Conservation (phyloP, 2,797 vertebrate species). For the Lutjanus campechanus region DNA sequence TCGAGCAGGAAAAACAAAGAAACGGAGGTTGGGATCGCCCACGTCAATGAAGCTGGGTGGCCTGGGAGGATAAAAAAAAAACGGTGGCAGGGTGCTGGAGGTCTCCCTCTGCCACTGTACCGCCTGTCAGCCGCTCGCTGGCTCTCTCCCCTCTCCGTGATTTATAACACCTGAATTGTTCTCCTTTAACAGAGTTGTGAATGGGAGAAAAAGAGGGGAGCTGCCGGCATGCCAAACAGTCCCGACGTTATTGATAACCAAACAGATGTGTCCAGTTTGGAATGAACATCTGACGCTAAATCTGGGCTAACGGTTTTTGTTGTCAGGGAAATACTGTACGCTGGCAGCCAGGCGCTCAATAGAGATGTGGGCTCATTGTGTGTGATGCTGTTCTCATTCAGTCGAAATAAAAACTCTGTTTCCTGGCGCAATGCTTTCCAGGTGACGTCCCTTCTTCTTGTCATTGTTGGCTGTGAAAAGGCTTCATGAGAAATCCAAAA, state of each 20-base stretch:
- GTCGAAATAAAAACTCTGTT: conserved; percentile 15
- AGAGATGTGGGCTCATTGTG: conserved; percentile 30
- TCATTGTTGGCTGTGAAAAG: conserved; percentile 24
- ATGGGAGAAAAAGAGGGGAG: conserved; percentile 53
- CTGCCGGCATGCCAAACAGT: conserved; percentile 46
- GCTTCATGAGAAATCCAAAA: conserved; percentile 29
- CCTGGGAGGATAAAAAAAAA: conserved; percentile 55
- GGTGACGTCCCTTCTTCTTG: conserved; percentile 13
- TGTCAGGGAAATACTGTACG: conserved; percentile 63
- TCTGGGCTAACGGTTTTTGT: conserved; percentile 73
- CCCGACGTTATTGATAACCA: conserved; percentile 73
- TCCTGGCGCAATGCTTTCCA: conserved; percentile 13
- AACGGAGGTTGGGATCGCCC: conserved; percentile 67
- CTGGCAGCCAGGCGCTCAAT: conserved; percentile 38
- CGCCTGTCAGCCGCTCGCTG: conserved; percentile 68
- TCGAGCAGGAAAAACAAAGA: conserved; percentile 71
- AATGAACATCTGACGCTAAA: conserved; percentile 68
- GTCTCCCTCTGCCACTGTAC: conserved; percentile 73
- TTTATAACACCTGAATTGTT: conserved; percentile 81
- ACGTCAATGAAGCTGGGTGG: conserved; percentile 75
- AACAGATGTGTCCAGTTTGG: conserved; percentile 74
- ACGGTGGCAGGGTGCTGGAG: conserved; percentile 59
- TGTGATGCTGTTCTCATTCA: conserved; percentile 41
- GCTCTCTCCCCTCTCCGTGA: conserved; percentile 62
- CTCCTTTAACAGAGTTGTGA: conserved; percentile 63